Evolutionary conservation across 2,113 vertebrate species (phyloP).

Genomic region (Perca flavescens): DNA sequence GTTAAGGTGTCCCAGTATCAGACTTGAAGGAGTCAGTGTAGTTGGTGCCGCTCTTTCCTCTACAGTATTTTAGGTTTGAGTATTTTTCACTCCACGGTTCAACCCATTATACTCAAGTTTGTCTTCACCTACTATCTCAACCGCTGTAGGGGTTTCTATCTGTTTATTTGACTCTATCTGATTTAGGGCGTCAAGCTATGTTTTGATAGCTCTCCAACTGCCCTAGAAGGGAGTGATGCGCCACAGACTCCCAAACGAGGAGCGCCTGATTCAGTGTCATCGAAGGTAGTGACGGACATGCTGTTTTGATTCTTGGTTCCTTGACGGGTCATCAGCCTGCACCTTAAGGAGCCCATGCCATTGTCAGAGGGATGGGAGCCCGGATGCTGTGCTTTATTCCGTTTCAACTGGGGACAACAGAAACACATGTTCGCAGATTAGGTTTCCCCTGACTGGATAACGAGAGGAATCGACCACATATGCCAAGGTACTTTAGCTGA

Average conservation of each 20-base stretch:
- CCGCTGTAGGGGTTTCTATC: not conserved
- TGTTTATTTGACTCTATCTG: constrained; percentile 50
- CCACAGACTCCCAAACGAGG: constrained; percentile 24
- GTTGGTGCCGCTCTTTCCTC: not conserved
- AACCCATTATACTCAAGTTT: not conserved
- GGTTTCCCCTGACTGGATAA: constrained; percentile 72
- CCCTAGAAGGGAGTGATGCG: constrained; percentile 13
- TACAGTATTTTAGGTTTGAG: not conserved
- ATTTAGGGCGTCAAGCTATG: constrained; percentile 2
- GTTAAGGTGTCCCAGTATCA: constrained; percentile 4
- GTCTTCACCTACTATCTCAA: constrained; percentile 46
- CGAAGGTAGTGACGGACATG: constrained; percentile 27
- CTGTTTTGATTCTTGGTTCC: constrained; percentile 12
- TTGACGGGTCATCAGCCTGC: constrained; percentile 18
- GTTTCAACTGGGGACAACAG: constrained; percentile 58
- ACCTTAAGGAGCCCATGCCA: not conserved
- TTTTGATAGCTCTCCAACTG: constrained; percentile 40
- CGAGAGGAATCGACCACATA: constrained; percentile 52
- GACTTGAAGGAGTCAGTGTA: constrained; percentile 14
- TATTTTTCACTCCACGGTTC: not conserved
- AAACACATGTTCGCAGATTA: constrained; percentile 76
- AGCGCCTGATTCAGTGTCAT: constrained; percentile 27
- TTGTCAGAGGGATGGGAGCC: constrained; percentile 26
- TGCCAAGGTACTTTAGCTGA: constrained; percentile 57
- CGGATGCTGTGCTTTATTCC: constrained; percentile 37